phyloP scores from a whole-genome alignment of 2,797 vertebrate species.

The Myotis findleyi region DNA sequence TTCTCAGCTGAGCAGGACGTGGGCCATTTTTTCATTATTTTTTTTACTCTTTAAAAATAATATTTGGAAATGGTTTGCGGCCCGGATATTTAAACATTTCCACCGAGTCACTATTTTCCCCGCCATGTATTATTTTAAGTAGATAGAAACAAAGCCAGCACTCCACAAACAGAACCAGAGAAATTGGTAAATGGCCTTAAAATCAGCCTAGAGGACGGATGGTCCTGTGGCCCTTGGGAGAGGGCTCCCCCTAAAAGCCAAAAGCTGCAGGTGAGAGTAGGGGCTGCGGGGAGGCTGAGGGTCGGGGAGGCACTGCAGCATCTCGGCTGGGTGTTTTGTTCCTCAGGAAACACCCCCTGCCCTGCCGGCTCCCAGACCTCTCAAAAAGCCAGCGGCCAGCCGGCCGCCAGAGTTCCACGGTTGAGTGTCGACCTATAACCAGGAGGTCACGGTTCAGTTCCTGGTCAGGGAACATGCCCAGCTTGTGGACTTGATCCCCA shows the following conservation, averaged over 20 bases:
- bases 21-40: not conserved
- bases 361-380: not conserved
- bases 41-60: slow-evolving; percentile 51
- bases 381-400: not conserved
- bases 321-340: rapidly evolving
- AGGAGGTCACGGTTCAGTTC: too few relatives aligned
- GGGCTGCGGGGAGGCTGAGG: rapidly evolving
- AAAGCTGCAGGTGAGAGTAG: not conserved
- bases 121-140: slow-evolving; percentile 10
- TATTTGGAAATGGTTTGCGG: slow-evolving; percentile 64
- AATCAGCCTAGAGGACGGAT: not conserved
- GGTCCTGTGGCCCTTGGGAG: not conserved
- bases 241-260: not conserved
- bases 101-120: not conserved
- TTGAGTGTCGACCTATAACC: too few relatives aligned
- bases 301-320: too few relatives aligned
- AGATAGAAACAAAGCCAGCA: slow-evolving; percentile 32
- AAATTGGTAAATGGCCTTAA: slow-evolving; percentile 8
- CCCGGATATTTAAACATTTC: slow-evolving; percentile 56
- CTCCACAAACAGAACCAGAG: slow-evolving; percentile 53
- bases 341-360: not conserved
- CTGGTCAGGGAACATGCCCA: too few relatives aligned
- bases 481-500: too few relatives aligned
- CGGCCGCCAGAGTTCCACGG: too few relatives aligned
- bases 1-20: not conserved